These are phyloP conservation scores for Anolis carolinensis DNA, from an alignment of 2,113 vertebrate species.

Conservation along the genomic window DNA sequence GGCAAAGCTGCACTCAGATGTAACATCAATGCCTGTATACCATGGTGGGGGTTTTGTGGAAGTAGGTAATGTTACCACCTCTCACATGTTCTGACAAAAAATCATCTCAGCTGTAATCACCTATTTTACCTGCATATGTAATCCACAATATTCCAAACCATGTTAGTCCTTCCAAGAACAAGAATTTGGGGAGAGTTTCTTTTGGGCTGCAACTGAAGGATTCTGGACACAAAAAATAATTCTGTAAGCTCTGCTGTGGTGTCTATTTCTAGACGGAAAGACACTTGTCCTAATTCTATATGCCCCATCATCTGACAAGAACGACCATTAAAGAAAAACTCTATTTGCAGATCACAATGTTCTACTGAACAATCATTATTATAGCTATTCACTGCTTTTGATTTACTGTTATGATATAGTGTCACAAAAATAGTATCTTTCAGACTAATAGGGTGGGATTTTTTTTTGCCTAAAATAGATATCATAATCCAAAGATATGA, in stretches of 20 bases:
- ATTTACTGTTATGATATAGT: slow-evolving; percentile 48
- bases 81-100: too few relatives aligned
- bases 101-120: too few relatives aligned
- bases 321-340: not conserved
- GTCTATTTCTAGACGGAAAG: not conserved
- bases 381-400: slow-evolving; percentile 30
- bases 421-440: slow-evolving; percentile 24
- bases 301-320: not conserved
- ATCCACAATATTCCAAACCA: too few relatives aligned
- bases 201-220: too few relatives aligned
- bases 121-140: too few relatives aligned
- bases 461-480: slow-evolving; percentile 29
- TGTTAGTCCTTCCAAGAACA: not conserved
- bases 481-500: slow-evolving; percentile 35
- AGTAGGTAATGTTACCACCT: too few relatives aligned
- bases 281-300: not conserved
- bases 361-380: slow-evolving; percentile 17
- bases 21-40: too few relatives aligned
- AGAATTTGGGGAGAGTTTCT: too few relatives aligned
- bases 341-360: slow-evolving; percentile 2
- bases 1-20: too few relatives aligned
- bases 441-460: slow-evolving; percentile 42
- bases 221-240: too few relatives aligned
- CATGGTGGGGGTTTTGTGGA: too few relatives aligned
- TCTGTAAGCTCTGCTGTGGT: not conserved